Base-by-base conservation (phyloP, 2,888 invertebrate species). In the Callimorpha dominula region DNA sequence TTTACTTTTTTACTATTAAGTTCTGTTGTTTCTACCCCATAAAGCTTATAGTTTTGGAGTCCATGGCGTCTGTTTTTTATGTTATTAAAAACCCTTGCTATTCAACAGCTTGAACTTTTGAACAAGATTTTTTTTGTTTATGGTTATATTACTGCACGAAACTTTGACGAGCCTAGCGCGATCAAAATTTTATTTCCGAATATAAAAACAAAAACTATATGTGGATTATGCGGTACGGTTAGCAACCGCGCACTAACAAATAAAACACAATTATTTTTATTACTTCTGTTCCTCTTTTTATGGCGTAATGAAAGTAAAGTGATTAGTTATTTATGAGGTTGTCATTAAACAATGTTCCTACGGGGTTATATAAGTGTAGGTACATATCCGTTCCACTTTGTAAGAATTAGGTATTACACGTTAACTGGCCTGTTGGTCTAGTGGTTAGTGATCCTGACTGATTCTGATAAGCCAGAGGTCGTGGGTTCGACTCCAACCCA, bases 241-340 rank as follows among this genome's bases (percentile, higher is more conserved):
- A 31, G 65, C 64, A 64, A 63, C 68, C n/a, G 60, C 71, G 62
- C 17, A 60, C 14, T 71, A 72, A 69, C 75, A 72, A 79, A 79
- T 75, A 62, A 70, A 73, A 70, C 46, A 31, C 12, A 70, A 76
- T 78, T 73, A 68, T 72, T 76, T 81, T 79, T 76, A 81, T 81
- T 74, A 65, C 20, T 42, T 11, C 8, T 71, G 63, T 70, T 67
- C 49, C 70, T 20, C 65, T 65, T 83, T 81, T 83, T 79, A 83
- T 71, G 63, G 65, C 63, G 72, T 78, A 75, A 83, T 77, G 75
- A 77, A 83, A 77, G 76, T 81, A 78, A 81, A 78, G 74, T 65
- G 71, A 71, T 83, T 66, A 73, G 64, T 74, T 71, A 66, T 74
- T 70, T 65, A 69, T 54, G 17, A 15, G 12, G n/a, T 20, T 17